A percentile compares a stretch with the other conserved stretches of the same genome.
Evolutionary conservation across 2,113 vertebrate genomes (phyloP).

Genomic region (Hoplias malabaricus): DNA sequence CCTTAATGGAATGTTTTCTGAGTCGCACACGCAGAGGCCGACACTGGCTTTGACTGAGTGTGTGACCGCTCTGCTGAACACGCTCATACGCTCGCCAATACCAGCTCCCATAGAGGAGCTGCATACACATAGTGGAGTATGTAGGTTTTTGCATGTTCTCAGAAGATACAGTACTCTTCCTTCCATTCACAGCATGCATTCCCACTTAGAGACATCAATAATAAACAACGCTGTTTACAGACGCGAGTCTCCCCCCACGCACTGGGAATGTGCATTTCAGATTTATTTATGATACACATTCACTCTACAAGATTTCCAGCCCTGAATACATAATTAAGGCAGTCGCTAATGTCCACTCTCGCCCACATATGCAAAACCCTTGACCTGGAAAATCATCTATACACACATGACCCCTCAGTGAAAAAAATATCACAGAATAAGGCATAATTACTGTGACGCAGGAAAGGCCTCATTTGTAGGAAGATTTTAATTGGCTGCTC

Average conservation of each 20-base stretch:
- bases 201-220: background rate
- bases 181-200: background rate
- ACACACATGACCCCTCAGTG: background rate
- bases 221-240: background rate
- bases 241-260: background rate
- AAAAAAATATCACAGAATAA: background rate
- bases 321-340: background rate
- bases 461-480: slow-evolving; percentile 1
- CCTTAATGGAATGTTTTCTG: slow-evolving; percentile 42
- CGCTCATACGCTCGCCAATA: background rate
- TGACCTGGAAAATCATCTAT: background rate
- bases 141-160: background rate
- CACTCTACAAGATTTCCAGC: background rate
- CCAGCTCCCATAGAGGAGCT: background rate
- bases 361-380: background rate
- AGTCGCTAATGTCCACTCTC: background rate
- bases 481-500: background rate
- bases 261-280: background rate
- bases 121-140: background rate
- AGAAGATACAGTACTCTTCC: background rate
- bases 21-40: slow-evolving; percentile 2
- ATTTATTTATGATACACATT: background rate
- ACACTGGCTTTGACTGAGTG: background rate
- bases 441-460: background rate
- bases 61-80: slow-evolving; percentile 4